Percentiles rank a stretch among this genome's conserved stretches.
These are phyloP conservation scores for Caretta caretta DNA, from an alignment of 2,113 vertebrate genomes.

Conservation along the genomic window DNA sequence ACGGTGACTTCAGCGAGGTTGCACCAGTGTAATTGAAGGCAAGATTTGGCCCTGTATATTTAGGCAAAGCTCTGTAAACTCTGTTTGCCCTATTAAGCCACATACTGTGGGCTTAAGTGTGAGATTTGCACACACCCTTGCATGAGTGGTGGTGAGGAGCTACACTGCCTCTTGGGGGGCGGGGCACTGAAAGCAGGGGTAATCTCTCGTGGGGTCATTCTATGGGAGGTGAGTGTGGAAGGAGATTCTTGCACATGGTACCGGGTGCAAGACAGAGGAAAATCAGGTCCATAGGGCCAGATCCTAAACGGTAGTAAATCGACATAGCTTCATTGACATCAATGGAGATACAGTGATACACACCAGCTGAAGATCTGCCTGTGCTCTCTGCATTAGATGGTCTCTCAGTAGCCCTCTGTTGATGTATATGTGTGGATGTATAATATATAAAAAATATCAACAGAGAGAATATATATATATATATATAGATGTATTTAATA, in stretches of 20 bases:
- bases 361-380: background rate
- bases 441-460: no score
- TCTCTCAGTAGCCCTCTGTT: background rate
- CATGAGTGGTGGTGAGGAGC: background rate
- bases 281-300: background rate
- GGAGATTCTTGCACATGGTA: background rate
- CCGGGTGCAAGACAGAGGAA: background rate
- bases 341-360: background rate
- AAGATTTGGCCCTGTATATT: conserved; percentile 2
- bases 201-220: background rate
- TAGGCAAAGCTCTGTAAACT: conserved; percentile 42
- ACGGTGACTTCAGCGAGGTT: background rate
- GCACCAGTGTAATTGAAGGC: background rate
- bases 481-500: background rate
- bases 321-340: background rate
- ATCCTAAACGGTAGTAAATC: conserved; percentile 13
- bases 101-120: background rate
- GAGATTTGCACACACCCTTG: background rate
- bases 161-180: background rate
- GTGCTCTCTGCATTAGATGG: conserved; percentile 3
- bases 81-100: background rate
- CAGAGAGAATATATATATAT: background rate
- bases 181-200: background rate
- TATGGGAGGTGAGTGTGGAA: background rate
- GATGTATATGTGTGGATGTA: background rate